Conservation (phyloP, 2,113 vertebrate genomes). For the Salvator merianae region DNA sequence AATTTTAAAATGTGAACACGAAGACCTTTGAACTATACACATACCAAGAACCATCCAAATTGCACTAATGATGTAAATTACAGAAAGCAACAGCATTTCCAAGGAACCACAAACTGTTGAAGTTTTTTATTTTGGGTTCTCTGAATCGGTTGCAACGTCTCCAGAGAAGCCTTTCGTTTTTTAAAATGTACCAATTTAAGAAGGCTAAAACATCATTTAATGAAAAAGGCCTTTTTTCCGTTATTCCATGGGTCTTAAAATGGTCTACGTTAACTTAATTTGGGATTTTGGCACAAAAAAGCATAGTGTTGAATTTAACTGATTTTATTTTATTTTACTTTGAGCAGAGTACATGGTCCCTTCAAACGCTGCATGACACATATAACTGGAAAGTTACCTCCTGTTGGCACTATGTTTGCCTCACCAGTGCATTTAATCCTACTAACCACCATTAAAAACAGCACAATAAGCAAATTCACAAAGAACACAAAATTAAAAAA, state of each 20-base stretch:
- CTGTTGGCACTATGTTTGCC: conserved; percentile 80
- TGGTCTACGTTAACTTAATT: conserved; percentile 62
- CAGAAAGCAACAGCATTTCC: conserved; percentile 81
- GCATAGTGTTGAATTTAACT: conserved; percentile 61
- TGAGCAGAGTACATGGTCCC: conserved; percentile 79
- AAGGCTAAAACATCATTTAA: conserved; percentile 58
- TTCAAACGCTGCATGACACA: conserved; percentile 86
- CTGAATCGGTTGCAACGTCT: conserved; percentile 56
- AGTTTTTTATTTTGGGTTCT: conserved; percentile 23
- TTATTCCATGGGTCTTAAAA: conserved; percentile 45
- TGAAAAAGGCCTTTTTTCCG: conserved; percentile 55
- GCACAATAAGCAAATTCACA: conserved; percentile 85
- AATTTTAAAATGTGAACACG: conserved; percentile 83
- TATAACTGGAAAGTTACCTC: conserved; percentile 79
- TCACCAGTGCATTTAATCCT: conserved; percentile 80
- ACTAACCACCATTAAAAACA: conserved; percentile 78
- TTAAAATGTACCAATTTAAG: conserved; percentile 57
- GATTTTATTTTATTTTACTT: conserved; percentile 53
- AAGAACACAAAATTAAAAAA: conserved; percentile 76
- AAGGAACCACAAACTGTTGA: conserved; percentile 82
- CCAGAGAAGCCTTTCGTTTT: conserved; percentile 55
- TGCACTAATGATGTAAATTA: conserved; percentile 81
- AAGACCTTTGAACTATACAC: conserved; percentile 85
- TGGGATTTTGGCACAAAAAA: conserved; percentile 77
- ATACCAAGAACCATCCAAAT: conserved; percentile 81